phyloP scores from a whole-genome alignment of 2,113 vertebrate species.

The Centropus unirufus region DNA sequence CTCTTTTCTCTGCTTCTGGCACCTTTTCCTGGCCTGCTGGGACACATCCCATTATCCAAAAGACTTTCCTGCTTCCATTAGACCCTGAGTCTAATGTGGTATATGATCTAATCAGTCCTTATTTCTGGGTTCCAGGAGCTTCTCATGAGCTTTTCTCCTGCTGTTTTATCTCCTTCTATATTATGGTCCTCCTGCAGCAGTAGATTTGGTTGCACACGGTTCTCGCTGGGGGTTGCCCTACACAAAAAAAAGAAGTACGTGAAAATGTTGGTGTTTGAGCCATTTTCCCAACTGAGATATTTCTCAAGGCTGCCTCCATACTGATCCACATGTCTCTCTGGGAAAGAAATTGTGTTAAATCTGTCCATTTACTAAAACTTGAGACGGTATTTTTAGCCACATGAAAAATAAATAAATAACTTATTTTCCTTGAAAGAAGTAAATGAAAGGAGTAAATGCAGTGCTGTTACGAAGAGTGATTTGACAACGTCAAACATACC shows the following conservation, averaged over 20 bases:
- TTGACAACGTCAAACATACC: background rate
- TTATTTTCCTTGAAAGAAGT: background rate
- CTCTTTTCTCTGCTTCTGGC: background rate
- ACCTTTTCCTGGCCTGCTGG: background rate
- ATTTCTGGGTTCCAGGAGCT: background rate
- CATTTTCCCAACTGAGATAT: background rate
- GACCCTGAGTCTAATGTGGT: background rate
- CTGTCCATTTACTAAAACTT: background rate
- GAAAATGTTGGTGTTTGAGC: background rate
- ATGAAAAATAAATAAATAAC: background rate
- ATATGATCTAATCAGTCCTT: background rate
- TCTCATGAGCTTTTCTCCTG: background rate
- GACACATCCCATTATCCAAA: background rate
- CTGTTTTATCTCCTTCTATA: background rate
- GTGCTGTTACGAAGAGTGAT: background rate
- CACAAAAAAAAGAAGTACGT: background rate
- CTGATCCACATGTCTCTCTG: background rate
- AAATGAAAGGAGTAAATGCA: background rate
- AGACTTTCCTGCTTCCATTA: background rate
- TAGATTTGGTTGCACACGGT: accelerated
- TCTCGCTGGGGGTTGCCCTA: background rate
- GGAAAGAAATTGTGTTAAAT: background rate
- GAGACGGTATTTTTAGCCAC: background rate
- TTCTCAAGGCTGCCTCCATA: background rate
- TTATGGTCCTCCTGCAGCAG: background rate